Percentiles rank a stretch among this genome's conserved stretches.
Conservation (phyloP, 2,888 invertebrate species). For the Parthenolecanium corni region DNA sequence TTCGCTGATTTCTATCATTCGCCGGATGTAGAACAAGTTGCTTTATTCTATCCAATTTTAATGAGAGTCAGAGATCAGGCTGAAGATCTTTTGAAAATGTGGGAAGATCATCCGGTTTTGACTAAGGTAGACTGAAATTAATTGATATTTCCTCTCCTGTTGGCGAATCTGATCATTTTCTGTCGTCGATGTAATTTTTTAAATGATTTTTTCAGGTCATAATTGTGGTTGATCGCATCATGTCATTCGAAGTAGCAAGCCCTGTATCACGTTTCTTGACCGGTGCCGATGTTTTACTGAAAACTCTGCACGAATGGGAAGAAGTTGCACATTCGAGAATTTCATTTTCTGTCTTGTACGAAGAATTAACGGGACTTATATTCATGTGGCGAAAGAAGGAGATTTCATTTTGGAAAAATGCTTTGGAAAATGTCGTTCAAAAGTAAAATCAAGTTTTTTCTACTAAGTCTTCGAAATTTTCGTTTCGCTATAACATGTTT, state of each 20-base stretch:
- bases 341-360: conserved; percentile 61
- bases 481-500: neutral
- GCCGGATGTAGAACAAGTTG: conserved; percentile 64
- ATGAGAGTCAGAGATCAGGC: conserved; percentile 51
- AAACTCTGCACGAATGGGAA: conserved; percentile 67
- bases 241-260: conserved; percentile 61
- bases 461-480: neutral
- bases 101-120: conserved; percentile 84
- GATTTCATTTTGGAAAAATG: conserved; percentile 74
- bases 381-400: conserved; percentile 86
- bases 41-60: conserved; percentile 58
- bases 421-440: conserved; percentile 55
- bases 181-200: too few relatives aligned
- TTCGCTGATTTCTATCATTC: conserved; percentile 68
- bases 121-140: conserved; percentile 49
- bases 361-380: conserved; percentile 65
- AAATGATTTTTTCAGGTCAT: conserved; percentile 46
- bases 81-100: conserved; percentile 55
- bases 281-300: conserved; percentile 75
- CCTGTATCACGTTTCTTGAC: conserved; percentile 79
- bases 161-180: neutral
- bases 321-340: conserved; percentile 77
- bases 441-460: conserved; percentile 42
- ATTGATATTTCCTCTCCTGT: too few relatives aligned
- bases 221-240: conserved; percentile 52